Evolutionary conservation across 2,797 vertebrate species (phyloP).

Genomic region (Linurgus olivaceus): DNA sequence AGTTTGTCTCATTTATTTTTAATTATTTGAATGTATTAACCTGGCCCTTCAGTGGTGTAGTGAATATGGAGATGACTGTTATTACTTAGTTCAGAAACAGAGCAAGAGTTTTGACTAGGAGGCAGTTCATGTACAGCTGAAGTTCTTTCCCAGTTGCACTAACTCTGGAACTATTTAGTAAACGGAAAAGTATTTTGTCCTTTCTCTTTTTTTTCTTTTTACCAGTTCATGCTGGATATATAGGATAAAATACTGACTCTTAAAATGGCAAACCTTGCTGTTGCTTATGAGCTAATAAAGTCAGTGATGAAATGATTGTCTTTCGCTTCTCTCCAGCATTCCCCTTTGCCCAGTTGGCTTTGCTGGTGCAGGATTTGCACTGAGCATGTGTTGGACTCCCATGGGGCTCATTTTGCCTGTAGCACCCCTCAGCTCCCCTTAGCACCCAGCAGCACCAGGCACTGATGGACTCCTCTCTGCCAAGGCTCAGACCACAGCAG

Average conservation of each 20-base stretch:
- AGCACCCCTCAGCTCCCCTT: too few relatives aligned
- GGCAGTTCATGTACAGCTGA: rapidly evolving
- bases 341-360: neutral
- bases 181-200: neutral
- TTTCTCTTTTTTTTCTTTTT: neutral
- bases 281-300: neutral
- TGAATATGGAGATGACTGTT: neutral
- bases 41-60: neutral
- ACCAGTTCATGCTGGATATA: neutral
- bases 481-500: too few relatives aligned
- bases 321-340: neutral
- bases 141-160: neutral
- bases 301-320: rapidly evolving
- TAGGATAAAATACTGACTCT: neutral
- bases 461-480: neutral
- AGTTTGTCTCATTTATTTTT: neutral
- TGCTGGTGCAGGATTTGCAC: neutral
- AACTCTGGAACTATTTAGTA: neutral
- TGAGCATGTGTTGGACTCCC: neutral
- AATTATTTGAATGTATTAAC: neutral
- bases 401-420: neutral
- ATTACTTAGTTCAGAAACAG: neutral
- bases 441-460: rapidly evolving
- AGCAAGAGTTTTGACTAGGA: neutral
- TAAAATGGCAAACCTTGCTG: neutral